phyloP scores from a whole-genome alignment of 2,888 invertebrate genomes.

The Pseudococcus jackbeardsleyi region DNA sequence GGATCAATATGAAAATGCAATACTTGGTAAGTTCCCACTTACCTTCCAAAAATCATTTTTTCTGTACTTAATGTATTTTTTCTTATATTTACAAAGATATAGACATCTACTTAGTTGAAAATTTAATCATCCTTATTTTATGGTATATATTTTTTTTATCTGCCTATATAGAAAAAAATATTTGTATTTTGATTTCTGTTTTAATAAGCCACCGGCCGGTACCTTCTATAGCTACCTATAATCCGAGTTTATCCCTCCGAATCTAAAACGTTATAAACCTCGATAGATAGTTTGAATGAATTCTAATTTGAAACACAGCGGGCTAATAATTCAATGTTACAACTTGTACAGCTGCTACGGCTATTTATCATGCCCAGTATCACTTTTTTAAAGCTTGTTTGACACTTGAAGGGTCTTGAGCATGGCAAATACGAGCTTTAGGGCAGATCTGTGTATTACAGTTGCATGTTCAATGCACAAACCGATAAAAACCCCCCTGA shows the following conservation, averaged over 20 bases:
- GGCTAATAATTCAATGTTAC: constrained; percentile 35
- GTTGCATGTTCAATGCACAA: neutral
- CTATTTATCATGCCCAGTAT: constrained; percentile 3
- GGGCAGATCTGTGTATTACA: neutral
- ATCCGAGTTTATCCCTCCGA: neutral
- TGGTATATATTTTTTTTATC: neutral
- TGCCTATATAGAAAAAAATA: neutral
- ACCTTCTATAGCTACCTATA: neutral
- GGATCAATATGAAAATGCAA: no score
- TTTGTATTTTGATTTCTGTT: neutral
- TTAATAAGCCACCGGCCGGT: neutral
- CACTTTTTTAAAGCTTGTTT: constrained; percentile 30
- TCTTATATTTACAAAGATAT: no score
- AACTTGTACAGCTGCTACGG: constrained; percentile 30
- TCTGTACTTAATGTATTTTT: no score
- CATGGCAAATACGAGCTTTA: neutral
- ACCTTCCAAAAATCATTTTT: no score
- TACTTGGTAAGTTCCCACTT: no score
- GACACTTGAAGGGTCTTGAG: constrained; percentile 27
- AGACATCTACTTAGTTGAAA: no score
- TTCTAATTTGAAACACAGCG: constrained; percentile 31
- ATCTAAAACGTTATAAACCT: neutral
- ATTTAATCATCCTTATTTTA: no score
- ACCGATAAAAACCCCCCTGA: neutral
- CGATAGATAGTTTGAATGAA: neutral